A percentile compares a stretch with the other conserved stretches of the same genome.
Evolutionary conservation across 2,888 invertebrate species (phyloP).

Genomic region (Aspidiotus rigidus): DNA sequence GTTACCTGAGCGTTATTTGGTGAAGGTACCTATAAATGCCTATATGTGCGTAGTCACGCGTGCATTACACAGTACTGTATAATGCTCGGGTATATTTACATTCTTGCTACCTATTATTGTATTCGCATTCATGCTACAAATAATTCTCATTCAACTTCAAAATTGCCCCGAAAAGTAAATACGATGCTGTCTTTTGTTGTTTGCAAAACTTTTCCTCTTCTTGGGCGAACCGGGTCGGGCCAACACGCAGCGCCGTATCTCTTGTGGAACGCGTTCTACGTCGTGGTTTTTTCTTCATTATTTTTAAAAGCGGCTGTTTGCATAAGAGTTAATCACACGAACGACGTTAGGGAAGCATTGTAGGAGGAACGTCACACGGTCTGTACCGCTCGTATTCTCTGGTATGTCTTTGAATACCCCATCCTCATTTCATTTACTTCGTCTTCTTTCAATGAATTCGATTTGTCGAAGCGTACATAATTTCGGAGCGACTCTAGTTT

Average conservation of each 20-base stretch:
- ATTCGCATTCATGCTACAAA: slow-evolving; percentile 29
- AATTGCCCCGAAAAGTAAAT: slow-evolving; percentile 30
- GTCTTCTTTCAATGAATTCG: slow-evolving; percentile 27
- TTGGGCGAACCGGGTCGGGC: not conserved
- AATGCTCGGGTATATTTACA: slow-evolving; percentile 13
- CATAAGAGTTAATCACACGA: slow-evolving; percentile 21
- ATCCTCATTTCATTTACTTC: not conserved
- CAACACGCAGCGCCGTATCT: not conserved
- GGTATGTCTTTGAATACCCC: slow-evolving; percentile 2
- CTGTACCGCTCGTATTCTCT: not conserved
- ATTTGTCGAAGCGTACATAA: slow-evolving; percentile 31
- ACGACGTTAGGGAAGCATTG: slow-evolving; percentile 16
- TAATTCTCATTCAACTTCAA: slow-evolving; percentile 30
- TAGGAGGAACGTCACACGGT: not conserved
- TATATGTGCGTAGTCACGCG: too few species aligned
- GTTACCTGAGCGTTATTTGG: too few species aligned
- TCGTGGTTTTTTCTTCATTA: not conserved
- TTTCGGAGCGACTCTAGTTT: not conserved
- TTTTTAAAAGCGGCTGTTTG: slow-evolving; percentile 13
- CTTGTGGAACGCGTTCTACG: not conserved
- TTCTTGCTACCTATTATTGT: slow-evolving; percentile 26
- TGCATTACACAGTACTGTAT: too few species aligned
- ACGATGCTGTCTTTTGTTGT: slow-evolving; percentile 30
- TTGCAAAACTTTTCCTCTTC: slow-evolving; percentile 24
- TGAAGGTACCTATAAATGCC: too few species aligned